Conservation (phyloP, 2,797 vertebrate species). For the Austrolebias charrua region DNA sequence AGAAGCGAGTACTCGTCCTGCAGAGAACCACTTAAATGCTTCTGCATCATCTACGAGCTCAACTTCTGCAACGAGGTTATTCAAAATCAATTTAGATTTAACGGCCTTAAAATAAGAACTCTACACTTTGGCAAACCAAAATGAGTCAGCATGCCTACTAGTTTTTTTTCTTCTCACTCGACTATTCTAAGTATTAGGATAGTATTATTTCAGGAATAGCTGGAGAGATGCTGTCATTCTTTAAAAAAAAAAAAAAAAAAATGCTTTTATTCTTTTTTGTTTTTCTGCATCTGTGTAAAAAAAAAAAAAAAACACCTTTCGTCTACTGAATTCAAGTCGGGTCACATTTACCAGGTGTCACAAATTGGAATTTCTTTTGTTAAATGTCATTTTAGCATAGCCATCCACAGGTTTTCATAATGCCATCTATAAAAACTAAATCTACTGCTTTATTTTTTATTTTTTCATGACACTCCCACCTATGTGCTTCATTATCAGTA, state of each 20-base stretch:
- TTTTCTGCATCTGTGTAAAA: neutral
- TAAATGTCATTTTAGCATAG: neutral
- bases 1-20: neutral
- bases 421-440: no score
- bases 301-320: no score
- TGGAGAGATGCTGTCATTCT: neutral
- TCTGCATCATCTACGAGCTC: neutral
- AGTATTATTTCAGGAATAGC: neutral
- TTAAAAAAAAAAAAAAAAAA: neutral
- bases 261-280: neutral
- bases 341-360: neutral
- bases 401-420: no score
- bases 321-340: neutral
- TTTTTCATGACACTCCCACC: constrained; percentile 1
- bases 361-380: neutral
- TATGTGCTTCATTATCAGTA: neutral
- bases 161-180: neutral
- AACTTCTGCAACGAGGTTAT: neutral
- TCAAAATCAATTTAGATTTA: neutral
- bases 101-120: neutral
- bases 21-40: neutral
- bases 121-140: neutral
- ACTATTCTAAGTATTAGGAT: neutral
- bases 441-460: neutral
- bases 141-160: neutral